phyloP scores from a whole-genome alignment of 2,888 invertebrate genomes.

The Piscicola geometra region DNA sequence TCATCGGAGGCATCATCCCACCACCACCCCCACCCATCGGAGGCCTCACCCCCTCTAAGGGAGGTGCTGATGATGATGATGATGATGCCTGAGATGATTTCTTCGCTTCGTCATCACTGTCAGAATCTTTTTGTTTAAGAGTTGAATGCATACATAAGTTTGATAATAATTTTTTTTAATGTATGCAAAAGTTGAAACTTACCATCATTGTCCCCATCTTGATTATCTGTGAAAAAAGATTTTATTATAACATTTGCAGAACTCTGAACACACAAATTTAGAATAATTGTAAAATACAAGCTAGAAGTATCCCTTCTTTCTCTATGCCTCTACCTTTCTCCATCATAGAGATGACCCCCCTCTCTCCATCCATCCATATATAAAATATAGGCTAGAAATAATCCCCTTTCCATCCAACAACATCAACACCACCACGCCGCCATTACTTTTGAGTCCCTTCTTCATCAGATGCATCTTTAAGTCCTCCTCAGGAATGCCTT shows the following conservation, averaged over 20 bases:
- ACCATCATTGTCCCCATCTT: neutral
- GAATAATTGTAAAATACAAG: too few relatives aligned
- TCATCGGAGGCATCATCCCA: slow-evolving; percentile 40
- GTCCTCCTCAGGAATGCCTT: slow-evolving; percentile 95
- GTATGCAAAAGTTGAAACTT: too few relatives aligned
- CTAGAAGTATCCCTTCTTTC: too few relatives aligned
- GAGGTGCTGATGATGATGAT: neutral
- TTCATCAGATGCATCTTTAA: slow-evolving; percentile 87
- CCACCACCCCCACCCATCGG: slow-evolving; percentile 38
- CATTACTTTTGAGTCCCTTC: slow-evolving; percentile 57
- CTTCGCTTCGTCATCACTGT: slow-evolving; percentile 26
- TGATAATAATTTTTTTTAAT: too few relatives aligned
- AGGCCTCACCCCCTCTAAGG: neutral
- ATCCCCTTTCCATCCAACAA: too few relatives aligned
- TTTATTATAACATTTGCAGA: too few relatives aligned
- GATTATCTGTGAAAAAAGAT: neutral
- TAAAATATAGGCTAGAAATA: too few relatives aligned
- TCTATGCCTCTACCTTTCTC: too few relatives aligned
- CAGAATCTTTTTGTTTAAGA: slow-evolving; percentile 29
- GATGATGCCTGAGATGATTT: neutral
- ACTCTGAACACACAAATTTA: too few relatives aligned
- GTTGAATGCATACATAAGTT: too few relatives aligned
- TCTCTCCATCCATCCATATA: too few relatives aligned
- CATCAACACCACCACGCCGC: neutral
- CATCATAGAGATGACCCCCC: too few relatives aligned